These are phyloP conservation scores for Heteromyza rotundicornis DNA, from an alignment of 2,888 invertebrate species.

Conservation along the genomic window DNA sequence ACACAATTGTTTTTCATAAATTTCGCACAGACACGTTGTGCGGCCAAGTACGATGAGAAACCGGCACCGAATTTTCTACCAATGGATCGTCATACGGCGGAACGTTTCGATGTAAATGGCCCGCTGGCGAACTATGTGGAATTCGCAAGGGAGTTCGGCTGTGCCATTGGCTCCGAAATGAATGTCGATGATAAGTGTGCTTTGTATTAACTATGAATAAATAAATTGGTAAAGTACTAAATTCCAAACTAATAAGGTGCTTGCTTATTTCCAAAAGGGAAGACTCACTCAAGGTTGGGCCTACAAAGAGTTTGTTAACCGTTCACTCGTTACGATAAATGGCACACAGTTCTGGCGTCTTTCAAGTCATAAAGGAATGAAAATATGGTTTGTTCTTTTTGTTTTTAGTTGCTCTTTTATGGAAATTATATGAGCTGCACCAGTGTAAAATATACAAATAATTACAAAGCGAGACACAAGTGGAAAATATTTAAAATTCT, in stretches of 20 bases:
- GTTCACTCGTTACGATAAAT: background rate
- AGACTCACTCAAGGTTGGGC: slow-evolving; percentile 18
- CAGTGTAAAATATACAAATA: too few species aligned
- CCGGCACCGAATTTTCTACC: slow-evolving; percentile 41
- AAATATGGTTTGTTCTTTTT: too few species aligned
- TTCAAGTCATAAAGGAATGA: background rate
- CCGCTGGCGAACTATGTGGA: slow-evolving; percentile 48
- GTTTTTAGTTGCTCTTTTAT: too few species aligned
- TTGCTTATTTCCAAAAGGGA: background rate
- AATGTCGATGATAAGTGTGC: slow-evolving; percentile 56
- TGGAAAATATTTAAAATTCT: too few species aligned
- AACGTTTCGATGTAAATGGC: slow-evolving; percentile 50
- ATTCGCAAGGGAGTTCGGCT: slow-evolving; percentile 54
- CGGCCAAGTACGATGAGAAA: slow-evolving; percentile 33
- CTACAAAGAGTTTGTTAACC: slow-evolving; percentile 21
- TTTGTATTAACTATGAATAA: slow-evolving; percentile 46
- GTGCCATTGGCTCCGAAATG: slow-evolving; percentile 51
- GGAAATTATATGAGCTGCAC: too few species aligned
- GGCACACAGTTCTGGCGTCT: background rate
- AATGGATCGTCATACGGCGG: slow-evolving; percentile 43
- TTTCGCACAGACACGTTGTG: slow-evolving; percentile 55
- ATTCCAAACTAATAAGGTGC: too few species aligned
- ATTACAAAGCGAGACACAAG: too few species aligned
- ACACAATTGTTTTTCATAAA: slow-evolving; percentile 57
- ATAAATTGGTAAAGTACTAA: too few species aligned